Base-by-base conservation (phyloP, 30 jellyfish, hydroid and myxozoan genomes). In the Nemopilema nomurai region DNA sequence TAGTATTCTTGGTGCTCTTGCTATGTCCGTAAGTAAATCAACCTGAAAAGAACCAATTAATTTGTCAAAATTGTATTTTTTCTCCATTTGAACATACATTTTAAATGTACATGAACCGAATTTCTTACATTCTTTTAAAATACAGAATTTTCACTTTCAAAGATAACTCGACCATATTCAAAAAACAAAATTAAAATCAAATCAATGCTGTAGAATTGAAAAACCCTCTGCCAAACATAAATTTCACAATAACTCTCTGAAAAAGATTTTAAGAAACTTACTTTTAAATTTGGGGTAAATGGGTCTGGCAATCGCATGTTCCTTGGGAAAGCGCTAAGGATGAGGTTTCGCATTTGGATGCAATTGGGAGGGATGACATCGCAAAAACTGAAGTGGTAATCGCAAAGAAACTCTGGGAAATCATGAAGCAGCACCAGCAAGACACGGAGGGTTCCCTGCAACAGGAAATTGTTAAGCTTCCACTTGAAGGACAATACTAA, bases 281-380 rank as follows among this genome's bases (percentile, higher is more conserved):
- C 98, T 90, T 93, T 93, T 49, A 93, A 86, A 74, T 93, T 93
- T 24, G 98, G 98, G 22, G 98, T 93, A 51, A 93, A 93, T 20
- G 98, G 98, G 73, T 93, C 98, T 7, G 98, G 98, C 76, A 93
- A 73, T 31, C 98, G 71, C 98, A 93, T 93, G 63, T 93, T 93
- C 62, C 97, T 80, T n/a, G 98, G 98, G 85, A 93, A 93, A n/a
- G 98, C 98, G 69, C 98, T 93, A 63, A 93, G 87, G n/a, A 93
- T 93, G 74, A 93, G 89, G 67, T 93, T 93, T 72, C 98, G 74
- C 98, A 93, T 93, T 67, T 93, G 98, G n/a, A 93, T 93, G 75
- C 98, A 93, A 62, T 93, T 93, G 19, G 98, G 98, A 20, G 98
- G 98, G 16, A 93, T 93, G 77, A 93, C 96, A 66, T 93, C 98